Evolutionary conservation across 2,113 vertebrate genomes (phyloP), one percentile per base, ranked within the genome.

Genomic region (Micronycteris hirsuta): DNA sequence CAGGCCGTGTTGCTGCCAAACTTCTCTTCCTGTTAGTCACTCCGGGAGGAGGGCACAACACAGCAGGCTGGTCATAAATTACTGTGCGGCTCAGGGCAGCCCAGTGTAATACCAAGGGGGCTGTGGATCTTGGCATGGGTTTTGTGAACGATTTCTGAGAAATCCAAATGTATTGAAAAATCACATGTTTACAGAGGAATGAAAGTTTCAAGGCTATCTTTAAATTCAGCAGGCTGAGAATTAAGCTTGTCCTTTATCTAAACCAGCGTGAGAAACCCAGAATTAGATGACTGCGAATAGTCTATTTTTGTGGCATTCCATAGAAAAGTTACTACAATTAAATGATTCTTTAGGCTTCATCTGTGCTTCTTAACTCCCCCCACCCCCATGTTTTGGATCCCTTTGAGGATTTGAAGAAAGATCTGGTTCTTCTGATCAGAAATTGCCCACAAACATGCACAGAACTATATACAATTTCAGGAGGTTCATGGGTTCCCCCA

Each of bases 11-110:
- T 54, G 96, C 95, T 97, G 97, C 97, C 97, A 98, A 97, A 87
- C 74, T 94, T 96, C 94, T 45, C 97, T 98, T 98, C 97, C 97
- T 97, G 96, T 97, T 97, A 96, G 97, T 98, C 97, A 97, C 49
- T 12, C 54, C 4, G 89, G n/a, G 93, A 94, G 86, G 96, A 89
- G 94, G 85, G 93, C 78, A 68, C 95, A 67, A 47, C 91, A 78
- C 63, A 67, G 68, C 0, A 28, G 67, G 86, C 86, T 61, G 52
- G 43, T 67, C 61, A 41, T 96, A 97, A 97, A 96, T 97, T 94
- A 97, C 71, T 1, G 1, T 47, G 45, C 0, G 16, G 52, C 77
- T 95, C 58, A 6, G 74, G 91, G 77, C 85, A 83, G 94, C 87
- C 87, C 63, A 41, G 36, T 86, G 56, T 22, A 86, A 92, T 52